These are phyloP conservation scores for Pseudocheirus occidentalis DNA, from an alignment of 2,797 vertebrate genomes.

Conservation along the genomic window DNA sequence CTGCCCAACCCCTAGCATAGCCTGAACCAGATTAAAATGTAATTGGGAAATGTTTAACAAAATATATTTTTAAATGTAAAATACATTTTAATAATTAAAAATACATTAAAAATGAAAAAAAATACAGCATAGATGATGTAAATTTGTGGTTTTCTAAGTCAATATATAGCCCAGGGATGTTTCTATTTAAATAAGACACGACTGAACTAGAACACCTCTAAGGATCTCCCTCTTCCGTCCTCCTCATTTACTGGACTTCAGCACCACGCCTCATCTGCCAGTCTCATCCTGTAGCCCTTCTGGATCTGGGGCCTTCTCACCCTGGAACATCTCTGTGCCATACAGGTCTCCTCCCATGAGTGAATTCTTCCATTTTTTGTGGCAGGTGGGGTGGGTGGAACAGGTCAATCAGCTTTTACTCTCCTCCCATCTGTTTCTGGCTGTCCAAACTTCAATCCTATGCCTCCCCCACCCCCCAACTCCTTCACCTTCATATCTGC, in stretches of 20 bases:
- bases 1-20: not conserved
- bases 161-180: not conserved
- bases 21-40: not conserved
- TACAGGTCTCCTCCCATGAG: not conserved
- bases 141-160: not conserved
- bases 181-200: not conserved
- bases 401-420: not conserved
- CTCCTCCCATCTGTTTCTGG: not conserved
- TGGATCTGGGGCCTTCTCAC: not conserved
- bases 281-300: not conserved
- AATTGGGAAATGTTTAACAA: not conserved
- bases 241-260: not conserved
- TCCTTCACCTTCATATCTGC: not conserved
- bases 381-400: not conserved
- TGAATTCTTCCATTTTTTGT: not conserved
- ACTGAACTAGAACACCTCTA: not conserved
- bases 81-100: not conserved
- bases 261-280: not conserved
- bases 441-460: not conserved
- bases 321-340: not conserved
- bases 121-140: not conserved
- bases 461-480: not conserved
- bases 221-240: not conserved
- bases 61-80: not conserved
- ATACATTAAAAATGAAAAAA: not conserved